A percentile compares a stretch with the other conserved stretches of the same genome.
Conservation (phyloP, 30 jellyfish, hydroid and myxozoan species). For the Clytia hemisphaerica region DNA sequence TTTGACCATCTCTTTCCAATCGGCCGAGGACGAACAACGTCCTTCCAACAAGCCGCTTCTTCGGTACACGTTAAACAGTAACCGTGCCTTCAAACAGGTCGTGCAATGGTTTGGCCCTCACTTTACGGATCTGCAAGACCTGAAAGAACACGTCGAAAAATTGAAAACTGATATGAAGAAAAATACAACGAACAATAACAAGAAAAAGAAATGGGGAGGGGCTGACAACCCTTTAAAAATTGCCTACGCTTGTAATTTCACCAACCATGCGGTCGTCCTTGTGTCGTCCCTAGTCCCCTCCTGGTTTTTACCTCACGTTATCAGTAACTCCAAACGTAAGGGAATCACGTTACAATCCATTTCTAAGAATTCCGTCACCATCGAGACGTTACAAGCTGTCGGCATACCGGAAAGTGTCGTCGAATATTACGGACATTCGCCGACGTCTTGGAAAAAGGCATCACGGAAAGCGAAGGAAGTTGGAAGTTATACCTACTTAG, state of each 20-base stretch:
- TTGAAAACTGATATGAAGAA: neutral
- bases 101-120: slow-evolving; percentile 38
- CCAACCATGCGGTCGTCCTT: neutral
- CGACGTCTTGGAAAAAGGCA: neutral
- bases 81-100: neutral
- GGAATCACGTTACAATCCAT: neutral
- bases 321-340: neutral
- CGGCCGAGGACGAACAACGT: neutral
- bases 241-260: neutral
- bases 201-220: slow-evolving; percentile 15
- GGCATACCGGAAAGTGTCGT: neutral
- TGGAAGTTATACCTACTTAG: neutral
- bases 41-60: neutral
- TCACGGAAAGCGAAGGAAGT: neutral
- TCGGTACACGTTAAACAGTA: neutral
- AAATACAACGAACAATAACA: neutral
- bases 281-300: slow-evolving; percentile 25
- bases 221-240: neutral
- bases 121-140: neutral
- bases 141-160: neutral
- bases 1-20: neutral
- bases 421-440: neutral
- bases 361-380: neutral
- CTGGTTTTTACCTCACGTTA: neutral
- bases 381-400: neutral